Percentiles rank a stretch among this genome's conserved stretches.
These are phyloP conservation scores for Aurelia sp. DNA, from an alignment of 30 jellyfish, hydroid and myxozoan species.

Conservation along the genomic window DNA sequence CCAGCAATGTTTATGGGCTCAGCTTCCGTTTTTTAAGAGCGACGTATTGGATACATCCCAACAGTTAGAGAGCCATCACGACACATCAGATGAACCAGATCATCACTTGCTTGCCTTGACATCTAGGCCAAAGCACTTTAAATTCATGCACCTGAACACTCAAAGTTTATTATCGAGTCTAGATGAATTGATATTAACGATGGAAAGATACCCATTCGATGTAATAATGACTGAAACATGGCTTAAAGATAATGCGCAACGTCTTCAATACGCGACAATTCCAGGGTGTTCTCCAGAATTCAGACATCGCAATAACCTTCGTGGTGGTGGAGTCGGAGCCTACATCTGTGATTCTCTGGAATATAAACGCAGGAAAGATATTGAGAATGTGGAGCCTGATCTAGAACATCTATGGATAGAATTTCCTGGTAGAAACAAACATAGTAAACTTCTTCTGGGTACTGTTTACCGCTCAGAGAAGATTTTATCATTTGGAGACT, in stretches of 20 bases:
- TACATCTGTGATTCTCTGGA: slow-evolving; percentile 47
- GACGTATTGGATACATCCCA: slow-evolving; percentile 10
- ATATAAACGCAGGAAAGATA: slow-evolving; percentile 58
- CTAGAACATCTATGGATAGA: slow-evolving; percentile 28
- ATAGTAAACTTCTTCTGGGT: slow-evolving; percentile 64
- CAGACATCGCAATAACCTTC: slow-evolving; percentile 54
- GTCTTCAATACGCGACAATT: slow-evolving; percentile 48
- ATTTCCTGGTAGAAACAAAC: slow-evolving; percentile 52
- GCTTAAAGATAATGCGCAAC: slow-evolving; percentile 75
- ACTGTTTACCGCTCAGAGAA: slow-evolving; percentile 61
- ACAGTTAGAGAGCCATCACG: slow-evolving; percentile 1
- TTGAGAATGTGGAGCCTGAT: slow-evolving; percentile 50
- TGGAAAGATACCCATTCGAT: slow-evolving; percentile 63
- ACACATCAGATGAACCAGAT: neutral
- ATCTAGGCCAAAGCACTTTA: slow-evolving; percentile 47
- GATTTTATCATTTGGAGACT: slow-evolving; percentile 45
- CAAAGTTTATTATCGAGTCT: slow-evolving; percentile 71
- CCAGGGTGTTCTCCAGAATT: slow-evolving; percentile 69
- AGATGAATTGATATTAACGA: slow-evolving; percentile 53
- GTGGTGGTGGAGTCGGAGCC: slow-evolving; percentile 82
- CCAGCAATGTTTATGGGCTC: slow-evolving; percentile 9
- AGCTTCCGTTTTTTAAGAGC: slow-evolving; percentile 11
- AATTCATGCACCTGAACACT: slow-evolving; percentile 51
- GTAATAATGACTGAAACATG: slow-evolving; percentile 69
- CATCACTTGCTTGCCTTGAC: slow-evolving; percentile 22